Conservation (phyloP, 2,113 vertebrate species). For the Platichthys flesus region DNA sequence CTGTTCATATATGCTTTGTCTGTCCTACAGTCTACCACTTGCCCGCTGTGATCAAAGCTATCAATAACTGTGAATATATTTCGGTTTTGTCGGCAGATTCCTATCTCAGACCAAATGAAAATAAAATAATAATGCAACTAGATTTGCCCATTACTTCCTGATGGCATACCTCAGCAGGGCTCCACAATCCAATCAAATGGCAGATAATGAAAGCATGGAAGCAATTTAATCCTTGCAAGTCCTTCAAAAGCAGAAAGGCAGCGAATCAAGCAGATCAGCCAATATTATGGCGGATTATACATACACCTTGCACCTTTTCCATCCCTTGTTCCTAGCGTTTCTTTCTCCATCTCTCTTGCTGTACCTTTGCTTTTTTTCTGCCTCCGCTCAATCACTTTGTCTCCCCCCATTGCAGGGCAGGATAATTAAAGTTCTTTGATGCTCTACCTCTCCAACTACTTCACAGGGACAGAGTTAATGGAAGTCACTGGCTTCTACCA, state of each 20-base stretch:
- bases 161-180: constrained; percentile 59
- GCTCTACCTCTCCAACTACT: constrained; percentile 51
- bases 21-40: neutral
- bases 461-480: constrained; percentile 67
- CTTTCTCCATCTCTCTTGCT: constrained; percentile 10
- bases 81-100: constrained; percentile 15
- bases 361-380: constrained; percentile 20
- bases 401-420: constrained; percentile 21
- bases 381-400: constrained; percentile 41
- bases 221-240: constrained; percentile 60
- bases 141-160: constrained; percentile 65
- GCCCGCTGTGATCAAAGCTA: constrained; percentile 27
- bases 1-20: constrained; percentile 1
- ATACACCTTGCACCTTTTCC: constrained; percentile 27
- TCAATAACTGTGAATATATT: constrained; percentile 38
- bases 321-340: neutral
- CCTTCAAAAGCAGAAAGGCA: constrained; percentile 49
- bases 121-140: constrained; percentile 51
- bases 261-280: constrained; percentile 46
- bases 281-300: constrained; percentile 47
- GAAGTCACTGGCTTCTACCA: constrained; percentile 65
- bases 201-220: constrained; percentile 71
- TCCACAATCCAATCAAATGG: constrained; percentile 72
- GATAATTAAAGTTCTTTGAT: constrained; percentile 73
- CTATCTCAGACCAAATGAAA: constrained; percentile 41